Percentiles rank a stretch among this genome's conserved stretches.
phyloP scores from a whole-genome alignment of 1,140 invertebrate species.

The Aphelinus certus region DNA sequence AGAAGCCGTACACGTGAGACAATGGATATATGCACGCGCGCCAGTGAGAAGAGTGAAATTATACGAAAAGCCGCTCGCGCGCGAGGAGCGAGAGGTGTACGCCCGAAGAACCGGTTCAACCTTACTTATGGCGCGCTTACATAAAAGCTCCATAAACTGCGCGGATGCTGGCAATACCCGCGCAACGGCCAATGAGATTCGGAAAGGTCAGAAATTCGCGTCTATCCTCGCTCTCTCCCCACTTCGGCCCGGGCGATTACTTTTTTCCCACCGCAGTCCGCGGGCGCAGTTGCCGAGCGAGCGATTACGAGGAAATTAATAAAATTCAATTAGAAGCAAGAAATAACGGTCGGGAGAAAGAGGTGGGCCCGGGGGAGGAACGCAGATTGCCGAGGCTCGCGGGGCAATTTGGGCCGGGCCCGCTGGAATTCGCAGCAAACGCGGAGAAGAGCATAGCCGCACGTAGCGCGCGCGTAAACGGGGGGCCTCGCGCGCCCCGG shows the following conservation, averaged over 20 bases:
- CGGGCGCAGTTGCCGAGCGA: too few relatives aligned
- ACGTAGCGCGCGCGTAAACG: not conserved
- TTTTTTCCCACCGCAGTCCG: not conserved
- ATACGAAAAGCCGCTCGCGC: not conserved
- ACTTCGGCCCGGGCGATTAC: conserved; percentile 24
- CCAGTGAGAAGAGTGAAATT: not conserved
- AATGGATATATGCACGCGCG: not conserved
- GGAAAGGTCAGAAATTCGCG: too few relatives aligned
- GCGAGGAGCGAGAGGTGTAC: not conserved
- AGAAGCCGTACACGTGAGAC: conserved; percentile 8
- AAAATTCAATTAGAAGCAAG: too few relatives aligned
- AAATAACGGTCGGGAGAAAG: too few relatives aligned
- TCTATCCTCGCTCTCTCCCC: too few relatives aligned
- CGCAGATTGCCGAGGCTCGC: too few relatives aligned
- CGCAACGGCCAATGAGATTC: not conserved
- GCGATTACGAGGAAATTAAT: too few relatives aligned
- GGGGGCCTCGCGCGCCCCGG: too few relatives aligned
- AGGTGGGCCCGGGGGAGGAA: too few relatives aligned
- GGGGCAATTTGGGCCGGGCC: too few relatives aligned
- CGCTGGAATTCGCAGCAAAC: too few relatives aligned
- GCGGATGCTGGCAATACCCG: conserved; percentile 29
- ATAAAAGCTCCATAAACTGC: conserved; percentile 44
- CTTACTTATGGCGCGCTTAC: conserved; percentile 48
- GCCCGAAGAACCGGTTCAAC: conserved; percentile 41
- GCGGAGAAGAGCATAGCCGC: not conserved